A percentile compares a stretch with the other conserved stretches of the same genome.
Evolutionary conservation across 1,140 invertebrate genomes (phyloP).

Genomic region (Dreissena rostriformis): DNA sequence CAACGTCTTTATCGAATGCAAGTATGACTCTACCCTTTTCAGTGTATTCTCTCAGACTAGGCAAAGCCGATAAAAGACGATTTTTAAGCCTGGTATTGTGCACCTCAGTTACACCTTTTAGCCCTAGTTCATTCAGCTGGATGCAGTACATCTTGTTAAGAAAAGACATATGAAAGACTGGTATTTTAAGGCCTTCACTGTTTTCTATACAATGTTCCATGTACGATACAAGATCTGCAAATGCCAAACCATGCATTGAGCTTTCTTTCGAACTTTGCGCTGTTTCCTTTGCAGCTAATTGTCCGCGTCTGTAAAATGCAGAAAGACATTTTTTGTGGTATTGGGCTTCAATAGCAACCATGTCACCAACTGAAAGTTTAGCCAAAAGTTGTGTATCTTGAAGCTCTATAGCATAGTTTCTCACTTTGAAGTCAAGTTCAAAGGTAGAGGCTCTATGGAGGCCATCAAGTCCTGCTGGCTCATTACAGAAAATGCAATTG

Average conservation of each 20-base stretch:
- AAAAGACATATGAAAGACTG: background rate
- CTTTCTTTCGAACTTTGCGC: background rate
- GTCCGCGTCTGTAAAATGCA: background rate
- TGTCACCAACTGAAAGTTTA: background rate
- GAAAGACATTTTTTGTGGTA: background rate
- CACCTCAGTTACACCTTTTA: too few species aligned
- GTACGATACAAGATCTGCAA: background rate
- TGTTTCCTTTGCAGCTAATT: background rate
- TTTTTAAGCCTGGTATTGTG: background rate
- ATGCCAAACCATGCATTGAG: background rate
- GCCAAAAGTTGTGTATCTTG: background rate
- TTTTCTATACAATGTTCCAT: background rate
- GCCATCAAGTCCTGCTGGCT: background rate
- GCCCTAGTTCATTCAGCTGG: too few species aligned
- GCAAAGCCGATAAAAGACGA: background rate
- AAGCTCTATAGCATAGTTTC: background rate
- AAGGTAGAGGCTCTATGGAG: background rate
- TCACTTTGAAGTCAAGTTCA: background rate
- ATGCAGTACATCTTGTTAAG: background rate
- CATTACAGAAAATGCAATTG: background rate
- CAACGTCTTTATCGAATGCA: background rate
- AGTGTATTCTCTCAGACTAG: background rate
- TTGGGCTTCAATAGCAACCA: background rate
- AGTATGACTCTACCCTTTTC: background rate
- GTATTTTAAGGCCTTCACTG: background rate